Percentiles rank a stretch among this genome's conserved stretches.
Conservation (phyloP, 2,113 vertebrate species). For the Heterocephalus glaber region DNA sequence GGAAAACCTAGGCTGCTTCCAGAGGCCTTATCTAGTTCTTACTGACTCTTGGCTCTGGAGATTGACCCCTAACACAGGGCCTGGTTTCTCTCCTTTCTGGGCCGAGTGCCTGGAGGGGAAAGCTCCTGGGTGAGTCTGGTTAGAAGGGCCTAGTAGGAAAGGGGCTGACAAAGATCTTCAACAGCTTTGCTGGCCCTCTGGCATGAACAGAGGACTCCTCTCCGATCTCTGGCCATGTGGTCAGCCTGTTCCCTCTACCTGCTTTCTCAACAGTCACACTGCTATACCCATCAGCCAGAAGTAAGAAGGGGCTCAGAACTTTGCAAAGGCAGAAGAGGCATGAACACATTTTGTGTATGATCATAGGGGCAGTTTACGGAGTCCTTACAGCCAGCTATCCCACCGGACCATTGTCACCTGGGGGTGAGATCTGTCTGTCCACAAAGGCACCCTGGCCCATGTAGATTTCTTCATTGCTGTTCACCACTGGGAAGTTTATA, state of each 20-base stretch:
- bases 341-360: not conserved
- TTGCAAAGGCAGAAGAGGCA: not conserved
- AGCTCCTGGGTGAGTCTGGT: not conserved
- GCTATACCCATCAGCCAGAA: not conserved
- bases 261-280: not conserved
- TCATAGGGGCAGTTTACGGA: rapidly evolving
- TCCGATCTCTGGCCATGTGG: not conserved
- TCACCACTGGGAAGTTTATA: not conserved
- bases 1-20: not conserved
- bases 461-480: not conserved
- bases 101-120: not conserved
- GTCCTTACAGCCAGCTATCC: not conserved
- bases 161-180: not conserved
- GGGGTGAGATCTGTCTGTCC: not conserved
- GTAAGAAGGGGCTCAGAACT: not conserved
- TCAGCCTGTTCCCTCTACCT: not conserved
- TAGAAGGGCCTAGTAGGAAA: constrained; percentile 22
- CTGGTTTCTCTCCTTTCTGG: constrained; percentile 49
- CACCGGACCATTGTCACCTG: not conserved
- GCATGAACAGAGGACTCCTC: not conserved
- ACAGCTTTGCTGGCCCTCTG: not conserved
- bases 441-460: constrained; percentile 25
- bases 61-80: not conserved
- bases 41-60: not conserved
- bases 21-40: not conserved